Base-by-base conservation (phyloP, 2,888 invertebrate species). In the Dioctria rufipes region DNA sequence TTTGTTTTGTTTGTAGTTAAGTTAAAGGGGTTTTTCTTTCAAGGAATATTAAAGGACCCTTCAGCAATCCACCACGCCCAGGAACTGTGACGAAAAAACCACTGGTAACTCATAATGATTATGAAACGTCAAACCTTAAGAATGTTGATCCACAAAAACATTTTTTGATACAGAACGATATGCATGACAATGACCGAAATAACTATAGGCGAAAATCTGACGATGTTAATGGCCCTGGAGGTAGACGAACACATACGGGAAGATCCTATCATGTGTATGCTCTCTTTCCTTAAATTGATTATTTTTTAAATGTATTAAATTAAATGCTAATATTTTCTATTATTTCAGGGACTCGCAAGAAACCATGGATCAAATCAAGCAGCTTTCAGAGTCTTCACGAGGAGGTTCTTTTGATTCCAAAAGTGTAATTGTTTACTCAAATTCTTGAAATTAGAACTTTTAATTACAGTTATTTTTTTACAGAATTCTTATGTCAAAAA, bases 11-110 rank as follows among this genome's bases (percentile, higher is more conserved):
- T 25, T 25, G 25, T 25, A 25, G 25, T 25, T 25, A 25, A 25
- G 25, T 25, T 25, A 25, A 25, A 25, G 25, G 25, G 25, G 1
- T 25, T 25, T 25, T 25, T 25, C 9, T 40, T 43, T 73, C n/a
- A 13, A 82, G 82, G 66, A 65, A 42, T 13, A 81, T 82, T 42
- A 78, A 66, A 65, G 82, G 82, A 42, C 82, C 82, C 37, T 82
- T 82, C 49, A 75, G 81, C 3, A 82, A 81, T 65, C 81, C 82
- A 3, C 69, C 49, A 2, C 67, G 81, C n/a, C 77, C 67, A 40
- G 42, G 5, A 5, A 65, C 69, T 3, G 8, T 81, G 9, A 4
- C 49, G 42, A 75, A 60, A 39, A 71, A 80, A 71, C 80, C 80
- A 9, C 66, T 82, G 75, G 82, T 82, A 65, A 81, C 82, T 11